Base-by-base conservation (phyloP, 2,113 vertebrate species). In the Dendrocopos noguchii region DNA sequence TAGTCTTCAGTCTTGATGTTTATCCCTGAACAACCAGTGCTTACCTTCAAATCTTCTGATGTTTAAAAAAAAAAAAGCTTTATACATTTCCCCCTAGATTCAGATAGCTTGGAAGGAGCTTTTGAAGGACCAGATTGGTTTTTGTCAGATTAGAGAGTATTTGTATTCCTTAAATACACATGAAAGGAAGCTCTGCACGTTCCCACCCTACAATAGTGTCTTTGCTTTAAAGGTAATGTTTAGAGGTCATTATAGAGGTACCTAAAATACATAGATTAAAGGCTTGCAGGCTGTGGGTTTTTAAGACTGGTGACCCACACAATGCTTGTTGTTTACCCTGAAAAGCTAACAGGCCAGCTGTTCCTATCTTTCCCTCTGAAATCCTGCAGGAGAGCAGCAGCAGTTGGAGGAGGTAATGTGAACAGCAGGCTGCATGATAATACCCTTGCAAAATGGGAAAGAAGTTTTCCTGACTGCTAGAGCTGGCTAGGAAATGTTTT, bases 211-310 rank as follows among this genome's bases (percentile, higher is more conserved):
- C 42, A 79, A 36, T 12, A 56, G 24, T 55, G 14, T 65, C 34
- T 65, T 57, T 81, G 34, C 10, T 91, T 84, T 82, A 72, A 84
- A 84, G 87, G 42, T 88, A 52, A 7, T 46, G n/a, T 52, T 1
- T 0, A 91, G 60, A 42, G 46, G n/a, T 84, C 64, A 52, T 80
- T 20, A 31, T 21, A 65, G 27, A 50, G 28, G 7, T 91, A 70
- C 64, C 74, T 91, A 87, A 96, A 93, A 81, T 29, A 93, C 56
- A 55, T 5, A 70, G 61, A 93, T 91, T 65, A 79, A 79, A 92
- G 91, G 12, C 46, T 80, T 90, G 18, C 9, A 70, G 46, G 28
- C 12, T 91, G 74, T 84, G 46, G 64, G 33, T 87, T 78, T 95
- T 28, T 52, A 52, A 47, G 28, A 6, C 55, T 79, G 44, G 24